Percentiles rank a stretch among this genome's conserved stretches.
phyloP scores from a whole-genome alignment of 2,797 vertebrate genomes.

The Aphelocoma californica region DNA sequence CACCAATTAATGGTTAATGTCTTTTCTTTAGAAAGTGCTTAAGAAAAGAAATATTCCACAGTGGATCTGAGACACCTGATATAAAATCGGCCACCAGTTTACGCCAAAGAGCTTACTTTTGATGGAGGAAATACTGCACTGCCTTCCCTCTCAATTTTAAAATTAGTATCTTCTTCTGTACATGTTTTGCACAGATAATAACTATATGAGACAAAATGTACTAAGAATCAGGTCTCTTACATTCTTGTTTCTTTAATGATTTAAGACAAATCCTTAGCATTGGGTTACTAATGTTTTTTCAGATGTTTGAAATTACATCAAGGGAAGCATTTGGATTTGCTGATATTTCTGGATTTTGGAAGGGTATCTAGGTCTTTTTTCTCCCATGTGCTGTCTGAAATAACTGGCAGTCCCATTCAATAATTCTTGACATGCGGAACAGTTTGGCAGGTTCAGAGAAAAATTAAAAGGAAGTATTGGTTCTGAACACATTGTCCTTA shows the following conservation, averaged over 20 bases:
- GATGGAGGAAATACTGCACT: neutral
- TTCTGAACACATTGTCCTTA: neutral
- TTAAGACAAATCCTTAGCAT: neutral
- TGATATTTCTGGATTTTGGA: neutral
- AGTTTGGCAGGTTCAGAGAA: neutral
- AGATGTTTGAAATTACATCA: neutral
- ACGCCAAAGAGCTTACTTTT: neutral
- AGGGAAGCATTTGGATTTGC: neutral
- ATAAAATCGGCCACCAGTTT: neutral
- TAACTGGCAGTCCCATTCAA: neutral
- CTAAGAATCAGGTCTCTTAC: neutral
- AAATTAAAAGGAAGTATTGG: neutral
- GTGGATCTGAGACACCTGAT: neutral
- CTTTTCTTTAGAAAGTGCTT: neutral
- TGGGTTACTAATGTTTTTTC: neutral
- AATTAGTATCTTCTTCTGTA: neutral
- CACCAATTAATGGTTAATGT: neutral
- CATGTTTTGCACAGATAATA: neutral
- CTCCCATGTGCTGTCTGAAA: neutral
- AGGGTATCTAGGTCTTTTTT: neutral
- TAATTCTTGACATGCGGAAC: neutral
- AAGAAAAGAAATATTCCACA: neutral
- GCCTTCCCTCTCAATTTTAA: neutral
- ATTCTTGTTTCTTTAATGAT: neutral
- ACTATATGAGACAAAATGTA: neutral